Evolutionary conservation across 2,113 vertebrate genomes (phyloP), one percentile per base, ranked within the genome.

Genomic region (Crypturellus undulatus): DNA sequence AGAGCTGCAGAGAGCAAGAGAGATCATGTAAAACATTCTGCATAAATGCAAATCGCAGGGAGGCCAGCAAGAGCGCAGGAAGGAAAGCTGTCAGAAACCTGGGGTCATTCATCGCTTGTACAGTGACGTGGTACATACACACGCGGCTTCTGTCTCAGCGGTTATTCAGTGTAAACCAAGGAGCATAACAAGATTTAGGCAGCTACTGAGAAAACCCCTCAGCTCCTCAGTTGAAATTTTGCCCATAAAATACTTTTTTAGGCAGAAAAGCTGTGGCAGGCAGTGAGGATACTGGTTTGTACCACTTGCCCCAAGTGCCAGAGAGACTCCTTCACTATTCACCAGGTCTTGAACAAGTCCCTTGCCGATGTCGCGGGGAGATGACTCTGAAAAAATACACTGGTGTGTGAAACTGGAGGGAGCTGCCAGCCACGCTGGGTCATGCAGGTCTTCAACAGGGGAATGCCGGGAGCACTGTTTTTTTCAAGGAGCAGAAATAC

Each of bases 201-300:
- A 92, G 86, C 69, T 76, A 6, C 40, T 79, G 86, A 85, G 78
- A 76, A 93, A 90, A 58, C 43, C 86, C 73, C 32, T 54, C 76
- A 54, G 77, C 47, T 87, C 90, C 89, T 72, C 85, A 91, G 73
- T 56, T 87, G 84, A 95, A 81, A 54, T 21, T 70, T 86, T 54
- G 43, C 77, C 54, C 87, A 70, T 71, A 92, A 79, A 68, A 90
- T 67, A 78, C 59, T n/a, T n/a, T 83, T 87, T 91, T 87, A 86
- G 91, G 67, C 71, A 83, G 76, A 80, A 85, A 63, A 91, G 28
- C 69, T 82, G 62, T 88, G 84, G 72, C 42, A 80, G 45, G 19
- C 20, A n/a, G 28, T 17, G 34, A 68, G 54, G 47, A 83, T 94
- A 71, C 18, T 87, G 62, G 87, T 95, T 91, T 94, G 71, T 87